Conservation (phyloP, 2,888 invertebrate genomes). For the Andrena flavipes region DNA sequence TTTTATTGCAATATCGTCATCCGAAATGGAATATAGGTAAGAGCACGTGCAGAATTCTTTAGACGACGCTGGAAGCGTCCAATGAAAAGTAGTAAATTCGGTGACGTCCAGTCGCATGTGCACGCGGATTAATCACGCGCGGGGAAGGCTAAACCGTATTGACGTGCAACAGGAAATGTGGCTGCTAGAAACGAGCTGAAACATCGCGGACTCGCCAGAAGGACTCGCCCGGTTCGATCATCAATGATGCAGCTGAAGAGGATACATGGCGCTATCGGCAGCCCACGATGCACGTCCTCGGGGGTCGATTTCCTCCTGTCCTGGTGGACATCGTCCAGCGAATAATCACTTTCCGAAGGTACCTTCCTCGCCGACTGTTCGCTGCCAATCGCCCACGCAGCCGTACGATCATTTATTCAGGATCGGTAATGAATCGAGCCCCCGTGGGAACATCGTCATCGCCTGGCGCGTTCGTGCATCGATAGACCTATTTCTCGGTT, state of each 20-base stretch:
- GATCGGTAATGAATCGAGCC: constrained; percentile 81
- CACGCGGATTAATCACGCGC: constrained; percentile 48
- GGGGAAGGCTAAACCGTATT: constrained; percentile 42
- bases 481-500: constrained; percentile 53
- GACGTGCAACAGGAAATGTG: constrained; percentile 40
- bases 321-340: constrained; percentile 75
- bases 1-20: too few species aligned
- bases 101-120: constrained; percentile 33
- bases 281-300: constrained; percentile 73
- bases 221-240: constrained; percentile 63
- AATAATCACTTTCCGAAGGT: constrained; percentile 82
- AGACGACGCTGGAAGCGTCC: not conserved
- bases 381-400: constrained; percentile 73
- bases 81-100: constrained; percentile 31
- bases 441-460: constrained; percentile 80
- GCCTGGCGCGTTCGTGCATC: constrained; percentile 66
- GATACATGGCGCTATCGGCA: constrained; percentile 76
- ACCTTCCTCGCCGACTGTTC: constrained; percentile 50
- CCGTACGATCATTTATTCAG: constrained; percentile 80
- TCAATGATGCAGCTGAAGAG: constrained; percentile 82
- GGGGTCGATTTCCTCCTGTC: constrained; percentile 80
- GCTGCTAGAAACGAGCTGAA: constrained; percentile 15
- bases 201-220: constrained; percentile 35
- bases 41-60: constrained; percentile 7
- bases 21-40: too few species aligned